Evolutionary conservation across 1,140 invertebrate genomes (phyloP).

Genomic region (Propsilocerus akamusi): DNA sequence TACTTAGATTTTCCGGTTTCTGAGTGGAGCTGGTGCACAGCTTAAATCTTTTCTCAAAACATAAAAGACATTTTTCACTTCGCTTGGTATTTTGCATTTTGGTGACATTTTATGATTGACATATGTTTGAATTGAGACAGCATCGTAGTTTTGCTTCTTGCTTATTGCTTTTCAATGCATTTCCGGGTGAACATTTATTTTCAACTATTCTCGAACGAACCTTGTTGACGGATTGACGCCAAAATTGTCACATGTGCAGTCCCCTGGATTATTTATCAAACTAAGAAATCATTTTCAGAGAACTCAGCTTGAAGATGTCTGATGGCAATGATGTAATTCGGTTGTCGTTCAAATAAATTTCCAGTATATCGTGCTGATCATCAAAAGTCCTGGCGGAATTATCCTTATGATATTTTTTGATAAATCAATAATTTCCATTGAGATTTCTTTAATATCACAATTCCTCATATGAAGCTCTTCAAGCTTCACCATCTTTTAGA

Average conservation of each 20-base stretch:
- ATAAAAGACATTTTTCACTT: constrained; percentile 38
- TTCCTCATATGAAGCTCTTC: constrained; percentile 34
- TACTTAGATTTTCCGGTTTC: no score
- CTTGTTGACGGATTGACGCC: constrained; percentile 34
- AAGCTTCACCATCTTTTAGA: constrained; percentile 35
- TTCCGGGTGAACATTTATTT: neutral
- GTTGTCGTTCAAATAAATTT: constrained; percentile 41
- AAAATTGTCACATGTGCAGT: constrained; percentile 42
- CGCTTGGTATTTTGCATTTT: constrained; percentile 33
- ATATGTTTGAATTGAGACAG: constrained; percentile 18
- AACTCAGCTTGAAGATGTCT: constrained; percentile 32
- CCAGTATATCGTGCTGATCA: constrained; percentile 33
- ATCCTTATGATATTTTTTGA: constrained; percentile 36
- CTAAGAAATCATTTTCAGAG: constrained; percentile 32
- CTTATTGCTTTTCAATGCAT: constrained; percentile 23
- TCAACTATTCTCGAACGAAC: constrained; percentile 10
- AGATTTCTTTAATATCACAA: constrained; percentile 38
- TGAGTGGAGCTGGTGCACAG: no score
- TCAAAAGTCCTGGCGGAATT: constrained; percentile 41
- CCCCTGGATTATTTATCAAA: constrained; percentile 45
- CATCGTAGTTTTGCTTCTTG: constrained; percentile 19
- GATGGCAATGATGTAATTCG: constrained; percentile 31
- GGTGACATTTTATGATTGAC: constrained; percentile 37
- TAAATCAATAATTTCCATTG: constrained; percentile 43
- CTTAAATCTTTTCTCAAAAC: constrained; percentile 15